A percentile compares a stretch with the other conserved stretches of the same genome.
Conservation (phyloP, 2,113 vertebrate species). For the Sula dactylatra region DNA sequence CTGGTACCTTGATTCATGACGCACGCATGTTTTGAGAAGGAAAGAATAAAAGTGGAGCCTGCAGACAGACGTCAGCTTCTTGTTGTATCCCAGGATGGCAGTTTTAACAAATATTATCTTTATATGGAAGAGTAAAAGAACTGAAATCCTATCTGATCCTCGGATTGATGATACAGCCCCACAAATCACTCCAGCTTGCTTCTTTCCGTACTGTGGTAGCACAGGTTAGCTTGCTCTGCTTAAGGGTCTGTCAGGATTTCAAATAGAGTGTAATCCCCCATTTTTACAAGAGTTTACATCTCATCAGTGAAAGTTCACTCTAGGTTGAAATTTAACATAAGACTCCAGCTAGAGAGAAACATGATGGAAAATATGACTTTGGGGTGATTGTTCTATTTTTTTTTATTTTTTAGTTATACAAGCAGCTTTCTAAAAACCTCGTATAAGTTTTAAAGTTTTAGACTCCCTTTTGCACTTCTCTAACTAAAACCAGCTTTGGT, state of each 20-base stretch:
- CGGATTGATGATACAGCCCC: slow-evolving; percentile 35
- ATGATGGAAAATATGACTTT: slow-evolving; percentile 56
- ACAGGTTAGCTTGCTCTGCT: not conserved
- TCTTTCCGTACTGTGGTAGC: not conserved
- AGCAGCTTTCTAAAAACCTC: slow-evolving; percentile 47
- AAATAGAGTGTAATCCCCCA: slow-evolving; percentile 10
- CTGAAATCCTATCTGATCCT: slow-evolving; percentile 54
- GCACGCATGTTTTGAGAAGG: not conserved
- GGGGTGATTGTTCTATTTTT: not conserved
- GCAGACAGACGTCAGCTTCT: not conserved
- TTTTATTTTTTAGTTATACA: not conserved
- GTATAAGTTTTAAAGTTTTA: slow-evolving; percentile 50
- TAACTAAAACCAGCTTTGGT: slow-evolving; percentile 28
- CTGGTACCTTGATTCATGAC: slow-evolving; percentile 24
- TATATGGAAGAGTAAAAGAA: slow-evolving; percentile 56
- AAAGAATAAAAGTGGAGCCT: not conserved
- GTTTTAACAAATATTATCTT: slow-evolving; percentile 63
- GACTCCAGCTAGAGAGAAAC: not conserved
- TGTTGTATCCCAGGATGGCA: slow-evolving; percentile 24
- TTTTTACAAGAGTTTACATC: slow-evolving; percentile 41
- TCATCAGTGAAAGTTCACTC: slow-evolving; percentile 47
- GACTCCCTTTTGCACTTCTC: not conserved
- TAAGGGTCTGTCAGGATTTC: slow-evolving; percentile 20
- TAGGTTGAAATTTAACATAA: slow-evolving; percentile 53
- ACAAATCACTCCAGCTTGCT: slow-evolving; percentile 10